phyloP scores from a whole-genome alignment of 2,113 vertebrate genomes.

The Silurus glanis region DNA sequence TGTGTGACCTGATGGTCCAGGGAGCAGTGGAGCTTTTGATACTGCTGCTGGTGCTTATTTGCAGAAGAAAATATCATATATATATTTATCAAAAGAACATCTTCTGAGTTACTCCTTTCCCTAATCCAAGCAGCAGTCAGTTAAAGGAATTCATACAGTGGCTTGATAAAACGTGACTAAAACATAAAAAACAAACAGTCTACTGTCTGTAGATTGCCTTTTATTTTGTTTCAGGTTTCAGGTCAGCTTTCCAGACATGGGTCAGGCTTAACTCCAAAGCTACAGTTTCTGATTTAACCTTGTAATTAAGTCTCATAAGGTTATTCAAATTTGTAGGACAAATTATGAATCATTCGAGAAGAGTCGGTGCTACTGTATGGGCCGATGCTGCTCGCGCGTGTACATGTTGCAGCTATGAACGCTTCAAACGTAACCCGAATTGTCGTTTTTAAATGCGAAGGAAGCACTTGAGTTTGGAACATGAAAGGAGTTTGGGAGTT shows the following conservation, averaged over 20 bases:
- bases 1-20: no score
- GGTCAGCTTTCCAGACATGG: not conserved
- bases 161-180: not conserved
- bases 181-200: no score
- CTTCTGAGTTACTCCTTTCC: not conserved
- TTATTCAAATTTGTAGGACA: not conserved
- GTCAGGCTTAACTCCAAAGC: not conserved
- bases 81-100: no score
- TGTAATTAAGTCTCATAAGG: not conserved
- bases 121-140: not conserved
- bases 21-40: no score
- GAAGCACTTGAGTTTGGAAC: not conserved
- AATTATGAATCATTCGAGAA: not conserved
- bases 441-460: not conserved
- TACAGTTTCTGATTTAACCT: not conserved
- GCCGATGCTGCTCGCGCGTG: not conserved
- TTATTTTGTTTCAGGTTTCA: not conserved
- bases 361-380: not conserved
- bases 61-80: no score
- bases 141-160: not conserved
- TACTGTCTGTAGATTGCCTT: not conserved
- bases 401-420: not conserved
- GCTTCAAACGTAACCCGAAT: not conserved
- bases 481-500: conserved; percentile 12
- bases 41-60: no score